phyloP scores from a whole-genome alignment of 2,888 invertebrate species.

The Dastarcus helophoroides region DNA sequence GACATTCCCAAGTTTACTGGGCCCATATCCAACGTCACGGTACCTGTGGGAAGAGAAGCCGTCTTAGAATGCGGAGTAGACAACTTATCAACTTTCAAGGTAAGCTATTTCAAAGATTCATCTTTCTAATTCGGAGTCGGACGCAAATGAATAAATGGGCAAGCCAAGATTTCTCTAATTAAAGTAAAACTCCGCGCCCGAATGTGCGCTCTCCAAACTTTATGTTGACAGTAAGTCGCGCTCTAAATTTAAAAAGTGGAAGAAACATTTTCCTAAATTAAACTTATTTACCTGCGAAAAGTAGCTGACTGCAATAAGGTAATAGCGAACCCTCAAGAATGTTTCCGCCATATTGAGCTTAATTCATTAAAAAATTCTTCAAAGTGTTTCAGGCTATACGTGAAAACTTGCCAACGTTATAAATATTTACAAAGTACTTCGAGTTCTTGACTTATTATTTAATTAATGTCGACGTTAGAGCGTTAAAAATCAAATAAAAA shows the following conservation, averaged over 20 bases:
- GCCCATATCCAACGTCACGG: conserved; percentile 71
- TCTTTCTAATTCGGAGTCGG: conserved; percentile 15
- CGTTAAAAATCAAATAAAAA: too few relatives aligned
- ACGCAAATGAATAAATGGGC: conserved; percentile 14
- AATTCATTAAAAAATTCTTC: conserved; percentile 23
- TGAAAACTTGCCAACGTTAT: too few relatives aligned
- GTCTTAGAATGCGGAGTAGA: conserved; percentile 70
- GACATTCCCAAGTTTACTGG: conserved; percentile 73
- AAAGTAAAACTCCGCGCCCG: conserved; percentile 12
- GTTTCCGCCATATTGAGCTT: conserved; percentile 18
- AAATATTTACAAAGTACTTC: too few relatives aligned
- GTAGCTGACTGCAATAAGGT: conserved; percentile 12
- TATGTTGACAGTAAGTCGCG: conserved; percentile 20
- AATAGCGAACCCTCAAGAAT: conserved; percentile 14
- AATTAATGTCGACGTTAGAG: too few relatives aligned
- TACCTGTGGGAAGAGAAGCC: conserved; percentile 72
- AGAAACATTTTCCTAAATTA: conserved; percentile 28
- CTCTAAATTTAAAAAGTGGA: conserved; percentile 16
- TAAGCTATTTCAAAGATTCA: conserved; percentile 32
- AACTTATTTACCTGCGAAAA: conserved; percentile 28
- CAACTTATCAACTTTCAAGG: conserved; percentile 73
- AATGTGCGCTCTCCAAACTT: conserved; percentile 12
- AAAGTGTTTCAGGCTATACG: too few relatives aligned
- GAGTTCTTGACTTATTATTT: too few relatives aligned
- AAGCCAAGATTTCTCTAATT: conserved; percentile 14